Evolutionary conservation across 2,888 invertebrate genomes (phyloP), one percentile per base, ranked within the genome.

Genomic region (Thecophora atra): DNA sequence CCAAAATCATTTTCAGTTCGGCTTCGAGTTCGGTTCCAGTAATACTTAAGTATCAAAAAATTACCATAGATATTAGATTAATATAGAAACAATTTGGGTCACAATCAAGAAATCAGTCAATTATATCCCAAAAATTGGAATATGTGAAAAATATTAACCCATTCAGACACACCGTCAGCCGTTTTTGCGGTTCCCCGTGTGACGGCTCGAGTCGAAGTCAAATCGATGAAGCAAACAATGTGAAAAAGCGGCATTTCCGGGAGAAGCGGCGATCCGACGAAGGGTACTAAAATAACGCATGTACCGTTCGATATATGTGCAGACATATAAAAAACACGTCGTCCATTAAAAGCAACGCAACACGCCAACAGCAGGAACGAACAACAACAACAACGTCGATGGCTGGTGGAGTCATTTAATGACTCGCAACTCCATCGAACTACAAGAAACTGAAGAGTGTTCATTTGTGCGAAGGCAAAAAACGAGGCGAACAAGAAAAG

Each of bases 171-270:
- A 24, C 24, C 26, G 30, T 52, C 67, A 66, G 26, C 44, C 30
- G 8, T 19, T 65, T 26, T 24, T 63, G n/a, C 26, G 70, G 75
- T 26, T 60, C 21, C n/a, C n/a, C n/a, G n/a, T n/a, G n/a, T n/a
- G n/a, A 42, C 19, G 11, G 7, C 11, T 37, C 17, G 47, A 47
- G 47, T 47, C 17, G 26, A 15, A 56, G 37, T 17, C 44, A 70
- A 51, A 51, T 24, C 37, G 68, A 56, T 1, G 52, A 51, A 63
- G 11, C 21, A 42, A 51, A 28, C 30, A 62, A 82, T 78, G 81
- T 81, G 82, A 78, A 81, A 58, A 79, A 79, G 58, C 30, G 80
- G 78, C 78, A 82, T 81, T 82, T 82, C 83, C 82, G 82, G 79
- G 78, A 21, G n/a, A 54, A n/a, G n/a, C 54, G 78, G 77, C 76